Conservation (phyloP, 2,113 vertebrate species). For the Hippocampus mohnikei region DNA sequence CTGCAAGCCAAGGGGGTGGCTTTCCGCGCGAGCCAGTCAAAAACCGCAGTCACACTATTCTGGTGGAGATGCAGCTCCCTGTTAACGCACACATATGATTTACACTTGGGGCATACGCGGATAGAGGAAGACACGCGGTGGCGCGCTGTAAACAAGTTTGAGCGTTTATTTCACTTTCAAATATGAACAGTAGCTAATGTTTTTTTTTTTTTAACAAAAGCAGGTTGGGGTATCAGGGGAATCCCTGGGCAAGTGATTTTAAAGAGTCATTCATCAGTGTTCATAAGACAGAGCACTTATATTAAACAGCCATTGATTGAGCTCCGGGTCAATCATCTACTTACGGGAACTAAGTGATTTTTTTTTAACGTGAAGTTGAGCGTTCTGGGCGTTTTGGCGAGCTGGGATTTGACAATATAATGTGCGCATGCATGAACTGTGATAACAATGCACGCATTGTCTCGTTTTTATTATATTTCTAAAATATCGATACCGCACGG, state of each 20-base stretch:
- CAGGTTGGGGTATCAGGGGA: conserved; percentile 38
- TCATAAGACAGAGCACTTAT: conserved; percentile 69
- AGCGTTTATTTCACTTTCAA: no score
- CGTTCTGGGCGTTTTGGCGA: conserved; percentile 17
- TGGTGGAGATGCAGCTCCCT: conserved; percentile 41
- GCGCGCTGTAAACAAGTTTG: conserved; percentile 1
- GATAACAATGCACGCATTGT: no score
- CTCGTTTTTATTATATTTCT: neutral
- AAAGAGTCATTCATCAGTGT: conserved; percentile 70
- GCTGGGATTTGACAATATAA: neutral
- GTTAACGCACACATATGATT: conserved; percentile 29
- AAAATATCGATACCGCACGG: neutral
- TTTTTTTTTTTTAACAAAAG: neutral
- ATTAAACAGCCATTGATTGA: conserved; percentile 66
- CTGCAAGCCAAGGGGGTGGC: conserved; percentile 47
- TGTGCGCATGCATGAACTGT: neutral
- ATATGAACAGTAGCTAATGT: no score
- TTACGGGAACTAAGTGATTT: conserved; percentile 54
- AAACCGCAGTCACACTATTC: conserved; percentile 48
- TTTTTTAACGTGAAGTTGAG: conserved; percentile 41
- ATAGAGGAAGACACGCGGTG: conserved; percentile 7
- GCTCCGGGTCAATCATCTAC: conserved; percentile 69
- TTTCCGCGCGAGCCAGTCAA: conserved; percentile 49
- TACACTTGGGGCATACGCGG: conserved; percentile 31
- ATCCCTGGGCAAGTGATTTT: conserved; percentile 62